These are phyloP conservation scores for Chouioia cunea DNA, from an alignment of 2,888 invertebrate genomes.

Conservation along the genomic window DNA sequence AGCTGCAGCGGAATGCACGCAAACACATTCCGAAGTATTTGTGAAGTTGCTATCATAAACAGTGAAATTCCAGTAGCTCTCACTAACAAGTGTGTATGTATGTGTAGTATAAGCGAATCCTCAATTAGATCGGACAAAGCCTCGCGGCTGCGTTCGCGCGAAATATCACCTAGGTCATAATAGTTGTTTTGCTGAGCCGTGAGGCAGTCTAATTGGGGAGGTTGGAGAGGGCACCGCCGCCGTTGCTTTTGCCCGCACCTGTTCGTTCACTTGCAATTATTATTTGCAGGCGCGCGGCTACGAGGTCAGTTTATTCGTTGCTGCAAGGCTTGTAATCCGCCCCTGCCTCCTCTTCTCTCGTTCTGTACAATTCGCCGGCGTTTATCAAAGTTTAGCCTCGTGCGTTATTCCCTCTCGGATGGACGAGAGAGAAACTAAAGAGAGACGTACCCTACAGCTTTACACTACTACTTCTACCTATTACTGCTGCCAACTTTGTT, in stretches of 20 bases:
- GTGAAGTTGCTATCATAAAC: too few species aligned
- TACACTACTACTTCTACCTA: too few species aligned
- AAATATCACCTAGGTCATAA: constrained; percentile 32
- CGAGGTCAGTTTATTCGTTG: constrained; percentile 47
- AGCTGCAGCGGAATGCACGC: too few species aligned
- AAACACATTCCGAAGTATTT: too few species aligned
- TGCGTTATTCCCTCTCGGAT: constrained; percentile 14
- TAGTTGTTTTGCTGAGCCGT: constrained; percentile 37
- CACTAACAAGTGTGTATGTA: neutral
- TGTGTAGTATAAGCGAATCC: constrained; percentile 20
- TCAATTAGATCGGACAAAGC: constrained; percentile 25
- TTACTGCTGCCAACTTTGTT: constrained; percentile 20
- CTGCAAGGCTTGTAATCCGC: constrained; percentile 53
- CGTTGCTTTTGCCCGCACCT: constrained; percentile 51
- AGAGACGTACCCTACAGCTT: too few species aligned
- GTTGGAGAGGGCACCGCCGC: constrained; percentile 18
- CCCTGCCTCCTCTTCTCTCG: constrained; percentile 40
- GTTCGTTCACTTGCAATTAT: constrained; percentile 48
- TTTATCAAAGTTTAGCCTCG: constrained; percentile 55
- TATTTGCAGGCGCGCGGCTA: constrained; percentile 45
- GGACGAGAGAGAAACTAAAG: neutral
- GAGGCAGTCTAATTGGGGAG: constrained; percentile 36
- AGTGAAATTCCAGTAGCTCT: neutral
- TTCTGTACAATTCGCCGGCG: constrained; percentile 37
- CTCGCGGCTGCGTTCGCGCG: neutral